Evolutionary conservation across 2,888 invertebrate genomes (phyloP).

Genomic region (Ferdinandea cuprea): DNA sequence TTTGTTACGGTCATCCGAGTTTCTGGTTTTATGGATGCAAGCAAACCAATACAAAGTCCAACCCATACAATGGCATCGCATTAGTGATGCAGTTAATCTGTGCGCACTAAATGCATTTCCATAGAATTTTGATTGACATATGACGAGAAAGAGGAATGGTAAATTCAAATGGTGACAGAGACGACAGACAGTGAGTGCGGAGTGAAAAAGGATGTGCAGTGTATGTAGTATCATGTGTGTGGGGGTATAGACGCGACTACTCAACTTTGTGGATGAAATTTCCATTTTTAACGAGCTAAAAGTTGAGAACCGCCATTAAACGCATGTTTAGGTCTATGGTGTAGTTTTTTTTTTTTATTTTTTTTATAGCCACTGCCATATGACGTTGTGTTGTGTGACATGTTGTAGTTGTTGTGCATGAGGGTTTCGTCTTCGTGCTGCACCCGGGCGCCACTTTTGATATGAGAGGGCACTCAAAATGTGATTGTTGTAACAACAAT

Average conservation of each 20-base stretch:
- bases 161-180: too few relatives aligned
- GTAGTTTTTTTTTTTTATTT: constrained; percentile 23
- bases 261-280: constrained; percentile 23
- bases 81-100: constrained; percentile 64
- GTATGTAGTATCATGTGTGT: neutral
- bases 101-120: constrained; percentile 35
- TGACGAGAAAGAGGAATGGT: constrained; percentile 32
- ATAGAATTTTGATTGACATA: constrained; percentile 65
- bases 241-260: neutral
- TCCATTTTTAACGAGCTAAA: constrained; percentile 66
- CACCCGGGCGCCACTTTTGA: constrained; percentile 58
- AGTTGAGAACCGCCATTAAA: constrained; percentile 56
- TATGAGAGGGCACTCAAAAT: constrained; percentile 56
- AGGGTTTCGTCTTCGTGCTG: constrained; percentile 7
- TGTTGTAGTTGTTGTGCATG: too few relatives aligned
- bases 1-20: constrained; percentile 65
- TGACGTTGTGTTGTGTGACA: constrained; percentile 47
- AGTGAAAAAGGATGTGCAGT: constrained; percentile 20
- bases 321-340: constrained; percentile 58
- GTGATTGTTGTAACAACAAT: constrained; percentile 60
- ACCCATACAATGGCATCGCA: constrained; percentile 58
- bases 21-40: constrained; percentile 54
- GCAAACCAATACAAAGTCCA: constrained; percentile 17
- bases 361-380: constrained; percentile 55
- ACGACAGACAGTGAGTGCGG: too few relatives aligned